phyloP scores from a whole-genome alignment of 2,888 invertebrate genomes.

The Athrips mouffetella region DNA sequence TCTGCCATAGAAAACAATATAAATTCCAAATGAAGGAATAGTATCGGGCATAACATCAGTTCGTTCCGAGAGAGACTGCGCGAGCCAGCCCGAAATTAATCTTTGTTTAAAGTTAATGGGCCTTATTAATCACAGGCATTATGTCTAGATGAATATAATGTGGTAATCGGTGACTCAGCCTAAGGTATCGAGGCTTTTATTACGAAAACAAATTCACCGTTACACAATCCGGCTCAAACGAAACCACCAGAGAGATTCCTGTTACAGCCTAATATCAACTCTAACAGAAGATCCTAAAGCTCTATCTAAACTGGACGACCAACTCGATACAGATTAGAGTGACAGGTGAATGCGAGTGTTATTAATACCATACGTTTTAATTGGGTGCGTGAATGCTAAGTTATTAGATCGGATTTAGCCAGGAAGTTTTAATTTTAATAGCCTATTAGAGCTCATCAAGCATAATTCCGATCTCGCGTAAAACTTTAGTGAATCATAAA shows the following conservation, averaged over 20 bases:
- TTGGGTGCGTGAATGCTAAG: constrained; percentile 47
- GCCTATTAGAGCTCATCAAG: constrained; percentile 17
- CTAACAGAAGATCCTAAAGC: background rate
- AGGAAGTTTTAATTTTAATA: constrained; percentile 38
- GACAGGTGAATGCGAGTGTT: constrained; percentile 60
- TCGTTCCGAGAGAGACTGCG: constrained; percentile 34
- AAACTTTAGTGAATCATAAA: background rate
- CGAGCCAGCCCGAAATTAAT: constrained; percentile 53
- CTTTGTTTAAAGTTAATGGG: constrained; percentile 72
- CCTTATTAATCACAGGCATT: constrained; percentile 69
- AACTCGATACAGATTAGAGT: constrained; percentile 34
- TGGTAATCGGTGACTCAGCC: constrained; percentile 63
- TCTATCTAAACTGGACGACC: constrained; percentile 4
- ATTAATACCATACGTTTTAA: constrained; percentile 57
- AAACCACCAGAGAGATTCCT: constrained; percentile 26
- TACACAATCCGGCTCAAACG: constrained; percentile 41
- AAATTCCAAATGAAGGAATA: constrained; percentile 19
- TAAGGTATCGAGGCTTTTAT: constrained; percentile 57
- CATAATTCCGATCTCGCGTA: constrained; percentile 1
- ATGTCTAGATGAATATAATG: constrained; percentile 66
- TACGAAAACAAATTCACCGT: constrained; percentile 68
- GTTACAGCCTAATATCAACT: constrained; percentile 14
- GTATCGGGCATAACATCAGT: constrained; percentile 39
- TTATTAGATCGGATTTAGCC: constrained; percentile 31
- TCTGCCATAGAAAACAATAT: constrained; percentile 1